Conservation (phyloP, 2,888 invertebrate genomes). For the Biston betularia region DNA sequence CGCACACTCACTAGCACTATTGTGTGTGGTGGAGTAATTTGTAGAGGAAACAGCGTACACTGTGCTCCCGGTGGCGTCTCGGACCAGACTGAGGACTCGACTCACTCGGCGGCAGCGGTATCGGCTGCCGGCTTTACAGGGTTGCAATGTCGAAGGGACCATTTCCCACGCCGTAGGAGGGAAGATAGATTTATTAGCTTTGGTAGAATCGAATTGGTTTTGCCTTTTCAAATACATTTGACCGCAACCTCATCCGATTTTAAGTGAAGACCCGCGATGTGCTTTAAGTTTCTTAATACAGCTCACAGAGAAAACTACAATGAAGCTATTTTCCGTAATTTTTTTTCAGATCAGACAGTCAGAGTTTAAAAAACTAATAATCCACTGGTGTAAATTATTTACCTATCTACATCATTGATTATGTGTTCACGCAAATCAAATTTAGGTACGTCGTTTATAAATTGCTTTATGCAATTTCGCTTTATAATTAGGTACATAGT, state of each 20-base stretch:
- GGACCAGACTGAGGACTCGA: slow-evolving; percentile 67
- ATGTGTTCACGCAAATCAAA: too few species aligned
- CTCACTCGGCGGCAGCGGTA: background rate
- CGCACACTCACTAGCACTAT: slow-evolving; percentile 76
- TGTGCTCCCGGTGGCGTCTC: slow-evolving; percentile 62
- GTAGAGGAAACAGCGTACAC: slow-evolving; percentile 49
- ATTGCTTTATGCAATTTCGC: background rate
- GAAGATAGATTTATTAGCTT: background rate
- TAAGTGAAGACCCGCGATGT: too few species aligned
- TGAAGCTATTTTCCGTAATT: too few species aligned
- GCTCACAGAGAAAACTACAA: too few species aligned
- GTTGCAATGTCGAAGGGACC: slow-evolving; percentile 62
- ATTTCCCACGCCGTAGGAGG: slow-evolving; percentile 48
- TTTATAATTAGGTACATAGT: background rate
- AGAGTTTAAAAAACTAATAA: background rate
- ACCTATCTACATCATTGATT: too few species aligned
- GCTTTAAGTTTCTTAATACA: too few species aligned
- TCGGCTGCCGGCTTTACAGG: slow-evolving; percentile 51
- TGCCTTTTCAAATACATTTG: too few species aligned
- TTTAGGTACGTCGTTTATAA: too few species aligned
- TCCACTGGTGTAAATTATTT: too few species aligned
- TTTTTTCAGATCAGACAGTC: too few species aligned
- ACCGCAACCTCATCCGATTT: too few species aligned
- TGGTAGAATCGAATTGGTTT: too few species aligned
- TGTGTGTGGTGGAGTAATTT: slow-evolving; percentile 58